Evolutionary conservation across 2,888 invertebrate species (phyloP).

Genomic region (Ashinkailepas kermadecensis): DNA sequence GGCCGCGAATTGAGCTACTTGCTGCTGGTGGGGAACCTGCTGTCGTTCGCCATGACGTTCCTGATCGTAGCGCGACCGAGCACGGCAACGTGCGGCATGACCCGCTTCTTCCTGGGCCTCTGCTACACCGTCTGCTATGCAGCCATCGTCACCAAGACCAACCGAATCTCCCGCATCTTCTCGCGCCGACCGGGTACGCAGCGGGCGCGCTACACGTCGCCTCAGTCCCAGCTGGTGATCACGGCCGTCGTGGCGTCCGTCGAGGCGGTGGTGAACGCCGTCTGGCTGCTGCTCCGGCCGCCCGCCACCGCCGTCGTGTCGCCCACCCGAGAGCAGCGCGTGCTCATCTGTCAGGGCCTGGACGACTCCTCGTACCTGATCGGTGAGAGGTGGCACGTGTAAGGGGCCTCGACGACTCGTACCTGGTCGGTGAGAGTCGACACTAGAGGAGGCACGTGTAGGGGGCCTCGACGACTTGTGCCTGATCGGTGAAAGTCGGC

Average conservation of each 20-base stretch:
- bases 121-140: constrained; percentile 51
- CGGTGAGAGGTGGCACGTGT: background rate
- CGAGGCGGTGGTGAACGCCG: constrained; percentile 46
- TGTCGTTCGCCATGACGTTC: constrained; percentile 49
- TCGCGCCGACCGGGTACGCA: constrained; percentile 39
- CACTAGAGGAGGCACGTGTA: no score
- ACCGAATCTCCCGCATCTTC: constrained; percentile 51
- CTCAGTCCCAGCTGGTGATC: constrained; percentile 48
- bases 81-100: constrained; percentile 45
- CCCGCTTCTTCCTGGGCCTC: constrained; percentile 49
- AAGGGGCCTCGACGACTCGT: no score
- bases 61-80: constrained; percentile 48
- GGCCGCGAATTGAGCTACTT: constrained; percentile 50
- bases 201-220: constrained; percentile 44
- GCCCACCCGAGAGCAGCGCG: constrained; percentile 29
- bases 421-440: no score
- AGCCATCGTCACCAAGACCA: constrained; percentile 51
- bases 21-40: constrained; percentile 46
- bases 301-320: constrained; percentile 39
- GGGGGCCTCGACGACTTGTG: no score
- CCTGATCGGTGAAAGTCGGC: no score
- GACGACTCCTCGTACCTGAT: constrained; percentile 45
- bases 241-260: constrained; percentile 46
- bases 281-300: constrained; percentile 47
- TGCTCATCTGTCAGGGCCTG: constrained; percentile 43